Conservation (phyloP, 2,888 invertebrate species). For the Dione juno region DNA sequence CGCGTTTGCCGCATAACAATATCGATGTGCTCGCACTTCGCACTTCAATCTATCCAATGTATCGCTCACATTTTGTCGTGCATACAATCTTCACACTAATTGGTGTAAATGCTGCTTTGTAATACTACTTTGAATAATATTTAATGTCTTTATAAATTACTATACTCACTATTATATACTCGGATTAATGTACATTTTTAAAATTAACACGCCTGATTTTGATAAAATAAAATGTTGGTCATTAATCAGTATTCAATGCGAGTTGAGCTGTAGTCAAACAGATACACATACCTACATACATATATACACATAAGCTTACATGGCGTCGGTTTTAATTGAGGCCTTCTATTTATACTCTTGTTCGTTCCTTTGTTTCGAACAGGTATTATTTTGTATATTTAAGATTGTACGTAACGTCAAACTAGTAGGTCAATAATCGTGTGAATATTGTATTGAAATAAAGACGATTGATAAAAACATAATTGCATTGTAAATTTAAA, state of each 20-base stretch:
- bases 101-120: conserved; percentile 1
- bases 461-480: not conserved
- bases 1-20: conserved; percentile 69
- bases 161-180: too few species aligned
- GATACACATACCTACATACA: conserved; percentile 12
- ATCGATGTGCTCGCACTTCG: conserved; percentile 44
- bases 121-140: not conserved
- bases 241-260: conserved; percentile 22
- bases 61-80: not conserved
- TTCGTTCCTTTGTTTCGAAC: conserved; percentile 30
- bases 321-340: conserved; percentile 34
- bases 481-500: not conserved
- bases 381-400: conserved; percentile 27
- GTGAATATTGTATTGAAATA: not conserved
- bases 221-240: not conserved
- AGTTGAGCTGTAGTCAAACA: conserved; percentile 16
- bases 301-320: conserved; percentile 17
- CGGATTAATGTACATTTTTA: not conserved
- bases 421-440: conserved; percentile 1
- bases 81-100: conserved; percentile 3
- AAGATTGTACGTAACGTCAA: not conserved
- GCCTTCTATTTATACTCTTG: conserved; percentile 35
- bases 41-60: conserved; percentile 29
- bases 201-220: not conserved
- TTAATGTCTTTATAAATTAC: too few species aligned